Base-by-base conservation (phyloP, 2,797 vertebrate species). In the Tapirus indicus region DNA sequence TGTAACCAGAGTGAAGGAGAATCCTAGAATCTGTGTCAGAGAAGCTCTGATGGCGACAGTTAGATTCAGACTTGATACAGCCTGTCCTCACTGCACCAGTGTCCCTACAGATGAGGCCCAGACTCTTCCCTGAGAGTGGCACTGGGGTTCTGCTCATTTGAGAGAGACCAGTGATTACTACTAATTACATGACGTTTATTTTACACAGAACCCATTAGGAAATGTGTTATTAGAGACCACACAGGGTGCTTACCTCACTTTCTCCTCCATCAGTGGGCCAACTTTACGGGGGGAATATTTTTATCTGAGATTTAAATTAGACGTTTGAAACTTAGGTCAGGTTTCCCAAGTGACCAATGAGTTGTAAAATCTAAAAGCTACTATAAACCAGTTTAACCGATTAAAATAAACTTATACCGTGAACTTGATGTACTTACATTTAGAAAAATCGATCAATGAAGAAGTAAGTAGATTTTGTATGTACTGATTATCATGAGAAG, bases 141-240 rank as follows among this genome's bases (percentile, higher is more conserved):
- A 8, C 18, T 2, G n/a, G 58, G 49, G 60, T 20, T 7, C 0
- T 12, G 27, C 60, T 35, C 5, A 0, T 35, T 13, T 5, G 18
- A 54, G 74, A 35, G 64, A 80, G 58, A n/a, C 64, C 35, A 1
- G 35, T 14, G 54, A 9, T 29, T 32, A 1, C 44, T 12, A 2
- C 9, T 54, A 3, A 8, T 5, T 6, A 44, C 0, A 1, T 0
- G 54, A n/a, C 16, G 10, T 52, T 35, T 4, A 9, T 41, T 54
- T 54, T 14, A 25, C 18, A 18, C 49, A 25, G 29, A 38, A 16
- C 41, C 58, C 29, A 5, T 4, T 5, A 11, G 4, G 58, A 47
- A 60, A 12, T 4, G 23, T 27, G 0, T 68, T 4, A 2, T 35
- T 5, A 14, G 21, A 35, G 86, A 54, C 38, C 29, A 1, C 11